Base-by-base conservation (phyloP, 2,888 invertebrate genomes). In the Sphaerophoria taeniata region DNA sequence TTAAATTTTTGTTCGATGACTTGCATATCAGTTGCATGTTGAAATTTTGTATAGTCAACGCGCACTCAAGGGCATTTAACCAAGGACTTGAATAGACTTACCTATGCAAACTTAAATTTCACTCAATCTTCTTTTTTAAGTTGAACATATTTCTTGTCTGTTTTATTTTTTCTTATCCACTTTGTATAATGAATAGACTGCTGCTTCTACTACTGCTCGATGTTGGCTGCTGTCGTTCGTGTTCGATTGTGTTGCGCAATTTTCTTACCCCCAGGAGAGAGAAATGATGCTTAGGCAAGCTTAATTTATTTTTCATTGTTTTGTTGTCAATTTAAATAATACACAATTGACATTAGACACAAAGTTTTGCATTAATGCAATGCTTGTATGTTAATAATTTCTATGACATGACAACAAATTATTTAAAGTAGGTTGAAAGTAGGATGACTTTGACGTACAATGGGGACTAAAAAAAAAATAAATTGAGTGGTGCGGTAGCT, bases 1-100 rank as follows among this genome's bases (percentile, higher is more conserved):
- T 94, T 89, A 94, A 92, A 88, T 95, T 94, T 91, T 95, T 96
- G 92, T 96, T 96, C 87, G 93, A 93, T 55, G 96, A 95, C 89
- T 94, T 93, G 90, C 96, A 96, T 93, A 92, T 95, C 93, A 88
- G 94, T 93, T 87, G 91, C 91, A 92, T 92, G 89, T 95, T 94
- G 77, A 95, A 94, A 91, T 95, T 95, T 87, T 94, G 91, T 75
- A 94, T 89, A 31, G 93, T n/a, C n/a, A n/a, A n/a, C n/a, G n/a
- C n/a, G n/a, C n/a, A n/a, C n/a, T n/a, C n/a, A n/a, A n/a, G n/a
- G n/a, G n/a, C n/a, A n/a, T n/a, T n/a, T n/a, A n/a, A n/a, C n/a
- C n/a, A n/a, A n/a, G n/a, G n/a, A n/a, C n/a, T n/a, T n/a, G n/a
- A n/a, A n/a, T n/a, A n/a, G n/a, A n/a, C n/a, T n/a, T n/a, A n/a